These are phyloP conservation scores for Scomber colias DNA, from an alignment of 2,113 vertebrate species.

Conservation along the genomic window DNA sequence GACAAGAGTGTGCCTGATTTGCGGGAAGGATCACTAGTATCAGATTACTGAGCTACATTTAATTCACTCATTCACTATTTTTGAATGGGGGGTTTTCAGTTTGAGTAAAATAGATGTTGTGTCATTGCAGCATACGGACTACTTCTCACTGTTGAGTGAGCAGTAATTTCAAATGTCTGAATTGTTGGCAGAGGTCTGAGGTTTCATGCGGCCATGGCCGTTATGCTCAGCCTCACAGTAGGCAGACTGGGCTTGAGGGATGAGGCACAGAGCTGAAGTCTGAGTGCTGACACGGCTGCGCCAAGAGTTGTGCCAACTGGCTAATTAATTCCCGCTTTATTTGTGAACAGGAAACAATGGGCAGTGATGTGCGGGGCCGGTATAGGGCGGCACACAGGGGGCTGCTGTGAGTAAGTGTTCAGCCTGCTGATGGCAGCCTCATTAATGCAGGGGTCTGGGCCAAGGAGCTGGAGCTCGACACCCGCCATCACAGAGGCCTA, in stretches of 20 bases:
- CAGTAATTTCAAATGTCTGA: conserved; percentile 59
- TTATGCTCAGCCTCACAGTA: conserved; percentile 57
- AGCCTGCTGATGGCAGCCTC: conserved; percentile 76
- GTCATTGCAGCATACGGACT: background rate
- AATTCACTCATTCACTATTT: conserved; percentile 4
- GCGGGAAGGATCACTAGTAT: background rate
- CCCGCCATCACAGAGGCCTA: conserved; percentile 67
- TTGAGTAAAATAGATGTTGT: conserved; percentile 37
- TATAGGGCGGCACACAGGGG: conserved; percentile 71
- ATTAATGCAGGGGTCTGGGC: conserved; percentile 80
- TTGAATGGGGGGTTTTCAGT: background rate
- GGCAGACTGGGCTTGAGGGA: conserved; percentile 57
- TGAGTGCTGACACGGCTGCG: conserved; percentile 57
- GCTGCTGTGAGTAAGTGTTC: conserved; percentile 74
- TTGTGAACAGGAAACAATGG: conserved; percentile 77
- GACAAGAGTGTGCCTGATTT: conserved; percentile 31
- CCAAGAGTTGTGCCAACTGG: conserved; percentile 68
- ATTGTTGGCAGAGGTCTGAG: conserved; percentile 50
- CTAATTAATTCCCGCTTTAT: conserved; percentile 82
- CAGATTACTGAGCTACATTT: conserved; percentile 27
- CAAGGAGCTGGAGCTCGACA: conserved; percentile 70
- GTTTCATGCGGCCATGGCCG: conserved; percentile 47
- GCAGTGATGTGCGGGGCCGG: conserved; percentile 66
- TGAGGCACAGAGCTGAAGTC: conserved; percentile 55
- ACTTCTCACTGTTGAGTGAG: conserved; percentile 41